phyloP scores from a whole-genome alignment of 2,888 invertebrate species.

The Tetranychus piercei region DNA sequence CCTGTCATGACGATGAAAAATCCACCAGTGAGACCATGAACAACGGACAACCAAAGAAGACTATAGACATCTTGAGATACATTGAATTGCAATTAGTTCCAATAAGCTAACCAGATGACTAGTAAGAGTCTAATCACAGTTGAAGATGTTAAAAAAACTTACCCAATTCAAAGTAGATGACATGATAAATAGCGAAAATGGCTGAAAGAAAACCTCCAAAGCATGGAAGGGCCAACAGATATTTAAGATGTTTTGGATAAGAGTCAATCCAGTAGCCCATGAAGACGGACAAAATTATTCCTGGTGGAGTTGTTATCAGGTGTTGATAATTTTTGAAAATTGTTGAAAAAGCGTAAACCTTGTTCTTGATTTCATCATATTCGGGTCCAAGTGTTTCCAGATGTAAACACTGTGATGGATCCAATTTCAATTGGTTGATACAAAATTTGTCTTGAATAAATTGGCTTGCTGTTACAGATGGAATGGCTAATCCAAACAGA shows the following conservation, averaged over 20 bases:
- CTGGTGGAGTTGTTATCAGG: neutral
- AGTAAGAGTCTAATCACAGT: neutral
- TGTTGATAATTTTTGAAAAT: neutral
- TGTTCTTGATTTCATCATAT: neutral
- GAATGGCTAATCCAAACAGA: neutral
- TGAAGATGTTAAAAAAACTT: neutral
- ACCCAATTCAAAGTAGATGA: neutral
- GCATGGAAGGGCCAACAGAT: neutral
- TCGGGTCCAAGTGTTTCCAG: neutral
- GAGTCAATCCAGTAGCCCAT: neutral
- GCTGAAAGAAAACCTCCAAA: neutral
- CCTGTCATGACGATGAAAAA: neutral
- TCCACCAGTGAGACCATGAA: neutral
- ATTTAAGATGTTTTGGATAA: neutral
- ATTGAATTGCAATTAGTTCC: neutral
- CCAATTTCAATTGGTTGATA: neutral
- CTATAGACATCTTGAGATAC: neutral
- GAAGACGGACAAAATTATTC: neutral
- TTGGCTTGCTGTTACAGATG: neutral
- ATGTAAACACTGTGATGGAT: neutral
- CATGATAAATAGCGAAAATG: neutral
- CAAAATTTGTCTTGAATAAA: constrained; percentile 4
- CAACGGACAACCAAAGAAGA: neutral
- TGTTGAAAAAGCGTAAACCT: neutral
- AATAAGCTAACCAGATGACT: neutral